A percentile compares a stretch with the other conserved stretches of the same genome.
These are phyloP conservation scores for Perithous albicinctus DNA, from an alignment of 2,888 invertebrate species.

Conservation along the genomic window DNA sequence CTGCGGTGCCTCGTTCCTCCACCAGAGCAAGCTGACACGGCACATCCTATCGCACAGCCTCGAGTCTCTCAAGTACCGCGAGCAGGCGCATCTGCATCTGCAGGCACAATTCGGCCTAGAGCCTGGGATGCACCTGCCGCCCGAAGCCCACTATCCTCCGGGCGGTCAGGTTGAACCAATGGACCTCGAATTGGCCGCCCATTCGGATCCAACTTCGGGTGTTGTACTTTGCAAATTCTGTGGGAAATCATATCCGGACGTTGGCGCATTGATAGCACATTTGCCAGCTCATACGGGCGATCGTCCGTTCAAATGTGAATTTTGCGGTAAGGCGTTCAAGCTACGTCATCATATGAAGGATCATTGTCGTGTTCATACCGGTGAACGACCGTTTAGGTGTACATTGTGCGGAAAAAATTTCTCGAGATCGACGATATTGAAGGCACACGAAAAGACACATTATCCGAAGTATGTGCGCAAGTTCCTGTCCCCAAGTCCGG, in stretches of 20 bases:
- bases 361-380: slow-evolving; percentile 96
- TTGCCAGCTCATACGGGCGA: slow-evolving; percentile 96
- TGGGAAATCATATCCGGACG: slow-evolving; percentile 96
- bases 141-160: slow-evolving; percentile 83
- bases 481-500: slow-evolving; percentile 94
- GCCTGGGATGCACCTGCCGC: slow-evolving; percentile 82
- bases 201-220: slow-evolving; percentile 89
- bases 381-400: slow-evolving; percentile 95
- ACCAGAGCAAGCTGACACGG: slow-evolving; percentile 95
- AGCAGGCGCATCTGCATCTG: slow-evolving; percentile 87
- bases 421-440: slow-evolving; percentile 95
- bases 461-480: slow-evolving; percentile 96
- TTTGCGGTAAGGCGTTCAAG: slow-evolving; percentile 97
- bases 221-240: slow-evolving; percentile 96
- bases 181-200: slow-evolving; percentile 88
- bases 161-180: slow-evolving; percentile 85
- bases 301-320: slow-evolving; percentile 96
- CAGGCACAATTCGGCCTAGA: slow-evolving; percentile 85
- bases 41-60: slow-evolving; percentile 95
- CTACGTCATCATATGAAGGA: slow-evolving; percentile 97
- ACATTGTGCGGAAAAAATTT: slow-evolving; percentile 96
- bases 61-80: slow-evolving; percentile 94
- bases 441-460: slow-evolving; percentile 97
- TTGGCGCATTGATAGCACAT: slow-evolving; percentile 94
- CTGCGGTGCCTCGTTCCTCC: slow-evolving; percentile 95